A percentile compares a stretch with the other conserved stretches of the same genome.
phyloP scores from a whole-genome alignment of 2,888 invertebrate species.

The Pocota personata region DNA sequence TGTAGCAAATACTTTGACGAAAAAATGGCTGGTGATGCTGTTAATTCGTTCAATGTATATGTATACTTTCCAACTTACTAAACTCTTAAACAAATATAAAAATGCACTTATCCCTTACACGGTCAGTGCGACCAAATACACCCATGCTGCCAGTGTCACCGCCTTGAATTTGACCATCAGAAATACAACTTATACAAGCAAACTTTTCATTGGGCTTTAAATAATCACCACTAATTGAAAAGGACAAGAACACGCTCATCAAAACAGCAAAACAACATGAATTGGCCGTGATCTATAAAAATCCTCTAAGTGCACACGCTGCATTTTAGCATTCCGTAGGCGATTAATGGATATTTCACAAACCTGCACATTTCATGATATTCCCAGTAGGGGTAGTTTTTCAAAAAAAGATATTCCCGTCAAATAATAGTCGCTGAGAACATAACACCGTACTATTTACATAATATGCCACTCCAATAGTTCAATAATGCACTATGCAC shows the following conservation, averaged over 20 bases:
- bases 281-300: not conserved
- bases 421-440: not conserved
- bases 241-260: not conserved
- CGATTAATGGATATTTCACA: not conserved
- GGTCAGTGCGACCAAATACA: no score
- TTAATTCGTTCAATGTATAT: no score
- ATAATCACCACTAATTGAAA: not conserved
- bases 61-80: no score
- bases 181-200: not conserved
- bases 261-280: not conserved
- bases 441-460: not conserved
- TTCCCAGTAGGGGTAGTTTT: not conserved
- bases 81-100: no score
- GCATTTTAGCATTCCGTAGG: not conserved
- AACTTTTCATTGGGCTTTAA: not conserved
- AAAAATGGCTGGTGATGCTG: no score
- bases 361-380: not conserved
- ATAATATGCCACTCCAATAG: not conserved
- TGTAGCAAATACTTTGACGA: no score
- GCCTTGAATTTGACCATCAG: not conserved
- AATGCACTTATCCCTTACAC: no score
- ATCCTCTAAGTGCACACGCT: not conserved
- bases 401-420: not conserved
- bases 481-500: conserved; percentile 11
- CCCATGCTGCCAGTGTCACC: not conserved